Evolutionary conservation across 1,140 invertebrate species (phyloP), one percentile per base, ranked within the genome.

Genomic region (Pygmarrhopalites habei): DNA sequence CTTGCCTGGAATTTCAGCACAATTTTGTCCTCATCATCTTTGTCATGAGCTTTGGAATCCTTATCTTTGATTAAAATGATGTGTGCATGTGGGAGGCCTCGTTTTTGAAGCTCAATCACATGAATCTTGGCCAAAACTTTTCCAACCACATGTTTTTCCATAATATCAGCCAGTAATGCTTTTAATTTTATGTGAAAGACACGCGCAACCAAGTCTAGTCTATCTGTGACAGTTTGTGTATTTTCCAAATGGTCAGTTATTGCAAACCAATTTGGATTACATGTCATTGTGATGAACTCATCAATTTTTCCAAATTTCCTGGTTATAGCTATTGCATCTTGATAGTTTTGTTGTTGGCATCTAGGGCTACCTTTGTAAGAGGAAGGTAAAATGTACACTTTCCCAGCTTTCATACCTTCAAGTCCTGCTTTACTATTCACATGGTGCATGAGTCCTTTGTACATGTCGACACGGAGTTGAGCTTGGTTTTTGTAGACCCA

Each of bases 161-260:
- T 21, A 39, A 59, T 39, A 17, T 67, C 66, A 12, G 21, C 0
- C 10, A 80, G 72, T 10, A 80, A 51, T 51, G 61, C 32, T 57
- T 76, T 74, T 3, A 77, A 29, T 68, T 81, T 81, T 44, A 74
- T 59, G 21, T 73, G 64, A 65, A 81, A 82, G 12, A 80, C 79
- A 43, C 75, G 49, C 7, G 75, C 69, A 21, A 76, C 69, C 21
- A 81, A 72, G 68, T 81, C 78, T 32, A 76, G 76, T 21, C 77
- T 47, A 72, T 79, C 73, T 25, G 61, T 28, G 2, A 71, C 17
- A 55, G 30, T 62, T 72, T 78, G 73, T 2, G 71, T 69, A 49
- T 52, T 58, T 5, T 72, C 29, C 0, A 67, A 19, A 44, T 71
- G 65, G 14, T 67, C 26, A 49, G 10, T 49, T 21, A 79, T 77